Conservation (phyloP, 1,140 invertebrate genomes). For the Batillaria attramentaria region DNA sequence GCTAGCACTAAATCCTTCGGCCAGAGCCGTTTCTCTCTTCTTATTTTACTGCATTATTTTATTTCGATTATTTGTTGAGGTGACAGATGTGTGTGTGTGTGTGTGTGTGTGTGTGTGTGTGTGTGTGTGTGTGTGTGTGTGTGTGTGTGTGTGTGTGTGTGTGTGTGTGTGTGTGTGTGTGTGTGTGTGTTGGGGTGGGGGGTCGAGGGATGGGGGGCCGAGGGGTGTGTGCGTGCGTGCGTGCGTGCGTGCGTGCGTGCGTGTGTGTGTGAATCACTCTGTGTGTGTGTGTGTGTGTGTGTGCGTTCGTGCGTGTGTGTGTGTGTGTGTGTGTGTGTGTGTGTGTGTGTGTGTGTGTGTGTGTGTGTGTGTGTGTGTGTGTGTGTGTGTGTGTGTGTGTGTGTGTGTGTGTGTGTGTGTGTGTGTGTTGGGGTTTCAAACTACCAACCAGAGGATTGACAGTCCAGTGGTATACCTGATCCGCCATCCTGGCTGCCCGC, state of each 20-base stretch:
- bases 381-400: neutral
- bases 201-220: neutral
- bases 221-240: neutral
- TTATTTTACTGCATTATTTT: too few relatives aligned
- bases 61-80: too few relatives aligned
- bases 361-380: neutral
- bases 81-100: neutral
- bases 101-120: neutral
- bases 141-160: neutral
- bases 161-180: neutral
- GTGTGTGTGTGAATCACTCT: neutral
- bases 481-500: too few relatives aligned
- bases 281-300: neutral
- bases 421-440: too few relatives aligned
- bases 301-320: neutral
- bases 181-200: neutral
- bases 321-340: neutral
- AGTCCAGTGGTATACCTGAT: too few relatives aligned
- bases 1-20: neutral
- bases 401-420: neutral
- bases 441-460: too few relatives aligned
- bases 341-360: neutral
- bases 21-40: too few relatives aligned
- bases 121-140: constrained; percentile 2
- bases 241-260: neutral